Evolutionary conservation across 2,113 vertebrate genomes (phyloP).

Genomic region (Charina bottae): DNA sequence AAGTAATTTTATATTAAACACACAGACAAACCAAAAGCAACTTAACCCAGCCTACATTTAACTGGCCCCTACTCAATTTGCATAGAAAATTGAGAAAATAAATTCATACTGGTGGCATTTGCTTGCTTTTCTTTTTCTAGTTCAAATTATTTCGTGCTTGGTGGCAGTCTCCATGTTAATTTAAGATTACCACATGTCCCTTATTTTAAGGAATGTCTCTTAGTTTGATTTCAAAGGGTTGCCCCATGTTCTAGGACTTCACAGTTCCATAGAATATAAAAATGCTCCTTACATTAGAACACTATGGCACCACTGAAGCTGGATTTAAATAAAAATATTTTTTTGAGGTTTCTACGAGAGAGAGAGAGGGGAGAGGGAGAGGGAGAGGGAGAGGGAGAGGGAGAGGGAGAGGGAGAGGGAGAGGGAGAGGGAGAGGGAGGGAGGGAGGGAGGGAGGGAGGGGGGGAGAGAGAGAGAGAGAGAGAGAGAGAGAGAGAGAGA

Average conservation of each 20-base stretch:
- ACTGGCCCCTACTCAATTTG: conserved; percentile 40
- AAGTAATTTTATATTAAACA: conserved; percentile 68
- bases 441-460: too few relatives aligned
- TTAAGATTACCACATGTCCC: neutral
- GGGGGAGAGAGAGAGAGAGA: too few relatives aligned
- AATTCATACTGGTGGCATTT: conserved; percentile 44
- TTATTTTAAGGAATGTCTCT: neutral
- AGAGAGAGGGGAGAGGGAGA: too few relatives aligned
- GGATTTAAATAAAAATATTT: neutral
- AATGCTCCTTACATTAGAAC: neutral
- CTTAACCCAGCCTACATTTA: conserved; percentile 52
- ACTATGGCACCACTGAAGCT: neutral
- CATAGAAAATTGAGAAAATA: conserved; percentile 47
- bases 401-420: too few relatives aligned
- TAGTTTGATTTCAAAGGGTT: conserved; percentile 2
- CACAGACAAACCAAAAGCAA: conserved; percentile 35
- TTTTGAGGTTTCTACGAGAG: neutral
- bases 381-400: too few relatives aligned
- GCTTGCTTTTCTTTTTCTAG: conserved; percentile 28
- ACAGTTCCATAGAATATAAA: neutral
- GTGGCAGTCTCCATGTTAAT: conserved; percentile 18
- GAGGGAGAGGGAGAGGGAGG: too few relatives aligned
- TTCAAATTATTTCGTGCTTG: neutral
- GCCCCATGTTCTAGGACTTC: neutral
- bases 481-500: neutral